Evolutionary conservation across 2,797 vertebrate genomes (phyloP).

Genomic region (Pterois miles): DNA sequence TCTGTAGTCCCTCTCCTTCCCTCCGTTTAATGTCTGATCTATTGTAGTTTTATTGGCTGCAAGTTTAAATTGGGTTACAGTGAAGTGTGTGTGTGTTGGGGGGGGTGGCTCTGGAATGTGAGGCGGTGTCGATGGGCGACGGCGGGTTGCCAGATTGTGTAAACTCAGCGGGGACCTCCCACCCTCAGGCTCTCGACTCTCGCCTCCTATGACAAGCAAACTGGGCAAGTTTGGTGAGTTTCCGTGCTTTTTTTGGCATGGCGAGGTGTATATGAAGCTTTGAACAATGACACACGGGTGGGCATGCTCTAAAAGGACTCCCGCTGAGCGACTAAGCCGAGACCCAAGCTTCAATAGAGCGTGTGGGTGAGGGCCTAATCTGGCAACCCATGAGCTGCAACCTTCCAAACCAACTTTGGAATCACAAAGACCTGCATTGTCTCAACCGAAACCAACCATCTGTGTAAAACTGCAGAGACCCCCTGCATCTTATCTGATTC

Average conservation of each 20-base stretch:
- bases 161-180: slow-evolving; percentile 81
- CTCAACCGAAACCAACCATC: slow-evolving; percentile 64
- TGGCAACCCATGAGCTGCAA: slow-evolving; percentile 79
- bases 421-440: slow-evolving; percentile 75
- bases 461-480: slow-evolving; percentile 59
- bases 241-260: slow-evolving; percentile 63
- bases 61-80: slow-evolving; percentile 51
- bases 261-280: slow-evolving; percentile 64
- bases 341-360: slow-evolving; percentile 66
- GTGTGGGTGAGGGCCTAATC: slow-evolving; percentile 81
- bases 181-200: slow-evolving; percentile 77
- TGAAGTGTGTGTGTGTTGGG: not conserved
- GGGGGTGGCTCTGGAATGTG: slow-evolving; percentile 28
- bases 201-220: slow-evolving; percentile 70
- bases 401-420: slow-evolving; percentile 72
- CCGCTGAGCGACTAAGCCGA: slow-evolving; percentile 71
- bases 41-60: slow-evolving; percentile 50
- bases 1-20: not conserved
- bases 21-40: slow-evolving; percentile 37
- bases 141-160: slow-evolving; percentile 74
- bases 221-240: slow-evolving; percentile 64
- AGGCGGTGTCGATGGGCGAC: slow-evolving; percentile 49
- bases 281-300: slow-evolving; percentile 82
- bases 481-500: slow-evolving; percentile 41
- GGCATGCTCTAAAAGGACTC: slow-evolving; percentile 69